Conservation (phyloP, 1,140 invertebrate genomes). For the Melipona quadrifasciata region DNA sequence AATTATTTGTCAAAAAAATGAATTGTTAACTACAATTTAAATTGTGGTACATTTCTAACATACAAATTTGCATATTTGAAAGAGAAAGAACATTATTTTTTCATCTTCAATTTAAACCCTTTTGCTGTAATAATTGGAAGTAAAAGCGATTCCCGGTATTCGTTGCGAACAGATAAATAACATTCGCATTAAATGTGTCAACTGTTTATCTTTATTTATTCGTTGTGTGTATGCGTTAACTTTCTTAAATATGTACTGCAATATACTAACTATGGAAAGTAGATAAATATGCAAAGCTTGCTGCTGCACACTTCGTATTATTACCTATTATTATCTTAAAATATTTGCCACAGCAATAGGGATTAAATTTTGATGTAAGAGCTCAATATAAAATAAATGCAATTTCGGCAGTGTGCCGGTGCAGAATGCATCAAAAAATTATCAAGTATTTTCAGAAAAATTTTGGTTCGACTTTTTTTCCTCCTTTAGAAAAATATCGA, state of each 20-base stretch:
- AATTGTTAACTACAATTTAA: neutral
- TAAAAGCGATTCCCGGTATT: neutral
- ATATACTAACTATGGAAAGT: neutral
- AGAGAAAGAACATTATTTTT: neutral
- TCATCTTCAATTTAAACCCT: neutral
- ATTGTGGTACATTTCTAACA: neutral
- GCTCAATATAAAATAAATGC: constrained; percentile 27
- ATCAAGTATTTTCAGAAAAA: neutral
- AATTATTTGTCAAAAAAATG: neutral
- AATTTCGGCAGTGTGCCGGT: constrained; percentile 1
- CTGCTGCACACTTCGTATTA: neutral
- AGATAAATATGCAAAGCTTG: constrained; percentile 12
- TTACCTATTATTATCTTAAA: too few species aligned
- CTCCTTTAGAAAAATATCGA: constrained; percentile 37
- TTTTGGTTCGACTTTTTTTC: neutral
- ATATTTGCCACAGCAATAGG: constrained; percentile 8
- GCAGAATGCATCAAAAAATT: constrained; percentile 17
- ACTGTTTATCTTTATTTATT: neutral
- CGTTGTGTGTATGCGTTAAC: neutral
- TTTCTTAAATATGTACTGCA: neutral
- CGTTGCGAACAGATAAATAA: neutral
- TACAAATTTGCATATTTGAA: neutral
- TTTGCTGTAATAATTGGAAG: constrained; percentile 1
- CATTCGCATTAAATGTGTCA: neutral
- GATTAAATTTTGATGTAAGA: neutral